Evolutionary conservation across 2,113 vertebrate genomes (phyloP), one percentile per base, ranked within the genome.

Genomic region (Laterallus jamaicensis): DNA sequence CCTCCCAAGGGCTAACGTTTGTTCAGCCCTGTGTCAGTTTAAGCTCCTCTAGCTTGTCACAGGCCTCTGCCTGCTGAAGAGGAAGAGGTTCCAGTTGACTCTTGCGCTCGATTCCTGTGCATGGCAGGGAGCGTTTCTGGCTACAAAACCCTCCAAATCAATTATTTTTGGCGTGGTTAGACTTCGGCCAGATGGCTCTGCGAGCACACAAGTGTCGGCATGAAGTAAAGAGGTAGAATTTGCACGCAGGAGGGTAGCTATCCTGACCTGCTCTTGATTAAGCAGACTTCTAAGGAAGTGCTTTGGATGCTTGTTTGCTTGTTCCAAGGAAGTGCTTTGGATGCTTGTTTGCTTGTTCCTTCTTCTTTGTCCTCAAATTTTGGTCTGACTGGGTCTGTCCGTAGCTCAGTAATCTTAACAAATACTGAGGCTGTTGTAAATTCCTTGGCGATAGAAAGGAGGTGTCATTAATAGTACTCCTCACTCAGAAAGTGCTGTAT

Each of bases 251-350:
- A 42, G 11, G 1, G 7, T 37, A 56, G 47, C 29, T 28, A 0
- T 32, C 6, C 4, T 32, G 11, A 9, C 35, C 5, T 0, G 15
- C 26, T 32, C 18, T 15, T 11, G 4, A 11, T 29, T 7, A 64
- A 77, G 49, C n/a, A 67, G 17, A 42, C 0, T 0, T 52, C 12
- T 3, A 3, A 4, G 5, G 20, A 69, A 18, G 6, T 47, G 21
- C 1, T 0, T 39, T 64, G 32, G 3, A 7, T 69, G 10, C 74
- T 60, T 66, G 25, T 24, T 56, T 69, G 10, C 78, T 56, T 66
- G 22, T 24, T 56, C 16, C 16, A 3, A 4, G 5, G 20, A 69
- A 18, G 6, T 47, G 21, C 1, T 0, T 39, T 64, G 32, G 3
- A 7, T 69, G 10, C 74, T 60, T 66, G 25, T 24, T 56, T 69